Base-by-base conservation (phyloP, 2,113 vertebrate genomes). In the Microcebus jonahi region DNA sequence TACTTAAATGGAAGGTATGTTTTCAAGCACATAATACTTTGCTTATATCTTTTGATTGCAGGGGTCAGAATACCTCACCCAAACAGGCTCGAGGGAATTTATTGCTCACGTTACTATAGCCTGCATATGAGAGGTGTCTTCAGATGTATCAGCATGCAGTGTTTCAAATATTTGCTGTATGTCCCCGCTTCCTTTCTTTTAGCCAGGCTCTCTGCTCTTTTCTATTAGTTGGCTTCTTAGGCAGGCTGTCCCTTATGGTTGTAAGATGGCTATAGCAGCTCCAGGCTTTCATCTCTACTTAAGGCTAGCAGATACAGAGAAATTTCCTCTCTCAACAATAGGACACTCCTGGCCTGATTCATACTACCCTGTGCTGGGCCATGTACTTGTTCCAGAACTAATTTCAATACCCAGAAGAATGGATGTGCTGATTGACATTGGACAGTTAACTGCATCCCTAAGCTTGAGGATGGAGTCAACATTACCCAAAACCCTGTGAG, bases 31-130 rank as follows among this genome's bases (percentile, higher is more conserved):
- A 88, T 76, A 68, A 8, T 92, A 0, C 81, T 85, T 85, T 95
- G n/a, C 39, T 59, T 68, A 3, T 75, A 45, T 65, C n/a, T 96
- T 92, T 95, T 95, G 15, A 91, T 90, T 81, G 45, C 13, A 90
- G 48, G 53, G 71, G 8, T 84, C 71, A 88, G 34, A 81, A 61
- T 82, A 61, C 20, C 53, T 31, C 68, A 48, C 20, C 5, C 34
- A 84, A 55, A 77, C 15, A 87, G 21, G 8, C 25, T 76, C 42
- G 34, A 70, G 75, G 42, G 34, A 73, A 48, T 50, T 92, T 92
- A 11, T 76, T 67, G 45, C 36, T 89, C 73, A 67, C 5, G 5
- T 6, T 90, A 29, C 42, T 65, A 15, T n/a, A 42, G 48, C 77
- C 50, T 86, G 1, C n/a, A 48, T 48, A 10, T 73, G 10, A 79